Percentiles rank a stretch among this genome's conserved stretches.
Conservation (phyloP, 1,140 invertebrate genomes). For the Pseudomyrmex gracilis region DNA sequence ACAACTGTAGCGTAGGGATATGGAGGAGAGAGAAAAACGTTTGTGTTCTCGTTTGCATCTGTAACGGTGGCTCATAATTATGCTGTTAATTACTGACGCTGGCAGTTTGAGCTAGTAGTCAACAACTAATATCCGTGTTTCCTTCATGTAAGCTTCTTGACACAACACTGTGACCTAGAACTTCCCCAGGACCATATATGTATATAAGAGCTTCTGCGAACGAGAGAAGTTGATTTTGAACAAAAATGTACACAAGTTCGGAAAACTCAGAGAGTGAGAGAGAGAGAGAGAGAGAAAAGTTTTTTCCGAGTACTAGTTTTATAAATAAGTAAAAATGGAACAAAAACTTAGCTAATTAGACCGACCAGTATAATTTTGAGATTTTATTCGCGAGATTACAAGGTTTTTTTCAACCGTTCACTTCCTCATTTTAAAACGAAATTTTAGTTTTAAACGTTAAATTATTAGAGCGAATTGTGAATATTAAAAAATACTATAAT, state of each 20-base stretch:
- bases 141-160: neutral
- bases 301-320: neutral
- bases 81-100: slow-evolving; percentile 36
- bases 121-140: slow-evolving; percentile 25
- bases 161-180: slow-evolving; percentile 23
- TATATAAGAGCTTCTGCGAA: neutral
- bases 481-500: neutral
- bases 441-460: neutral
- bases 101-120: slow-evolving; percentile 25
- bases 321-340: neutral
- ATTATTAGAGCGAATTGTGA: neutral
- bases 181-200: neutral
- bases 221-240: neutral
- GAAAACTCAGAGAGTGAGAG: too few relatives aligned
- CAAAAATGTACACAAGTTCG: neutral
- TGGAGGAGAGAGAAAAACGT: neutral
- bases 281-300: neutral
- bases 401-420: too few relatives aligned
- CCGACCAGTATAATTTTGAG: neutral
- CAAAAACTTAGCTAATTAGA: neutral
- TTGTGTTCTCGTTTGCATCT: slow-evolving; percentile 19
- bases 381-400: neutral
- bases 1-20: neutral
- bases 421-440: neutral
- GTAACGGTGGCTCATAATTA: slow-evolving; percentile 40